Percentiles rank a stretch among this genome's conserved stretches.
Evolutionary conservation across 2,888 invertebrate species (phyloP).

Genomic region (Embidobia sp.): DNA sequence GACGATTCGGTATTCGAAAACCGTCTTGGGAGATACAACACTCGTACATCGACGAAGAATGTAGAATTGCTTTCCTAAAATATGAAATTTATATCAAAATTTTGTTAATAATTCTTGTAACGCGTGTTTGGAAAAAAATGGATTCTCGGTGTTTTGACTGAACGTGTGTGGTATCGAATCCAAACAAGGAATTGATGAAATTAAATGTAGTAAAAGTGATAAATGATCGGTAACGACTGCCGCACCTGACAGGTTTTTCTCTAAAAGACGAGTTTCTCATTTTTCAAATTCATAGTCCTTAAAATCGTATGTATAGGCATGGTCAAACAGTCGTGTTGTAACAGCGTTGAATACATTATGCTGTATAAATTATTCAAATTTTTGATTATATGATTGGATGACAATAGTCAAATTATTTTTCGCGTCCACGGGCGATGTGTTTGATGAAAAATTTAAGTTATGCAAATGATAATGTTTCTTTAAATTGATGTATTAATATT

Average conservation of each 20-base stretch:
- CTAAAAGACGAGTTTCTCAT: slow-evolving; percentile 3
- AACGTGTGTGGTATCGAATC: slow-evolving; percentile 20
- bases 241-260: slow-evolving; percentile 4
- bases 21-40: too few relatives aligned
- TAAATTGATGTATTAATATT: too few relatives aligned
- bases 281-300: slow-evolving; percentile 27
- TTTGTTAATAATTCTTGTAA: too few relatives aligned
- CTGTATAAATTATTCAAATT: neutral
- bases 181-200: slow-evolving; percentile 45
- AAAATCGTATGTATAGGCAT: slow-evolving; percentile 1
- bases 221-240: slow-evolving; percentile 33
- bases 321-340: neutral
- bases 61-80: too few relatives aligned
- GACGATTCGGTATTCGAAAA: neutral
- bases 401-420: slow-evolving; percentile 11
- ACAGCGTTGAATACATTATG: neutral
- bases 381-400: slow-evolving; percentile 5
- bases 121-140: too few relatives aligned
- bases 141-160: too few relatives aligned
- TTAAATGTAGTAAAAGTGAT: slow-evolving; percentile 32
- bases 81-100: too few relatives aligned
- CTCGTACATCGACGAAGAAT: too few relatives aligned
- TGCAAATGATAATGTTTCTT: slow-evolving; percentile 4
- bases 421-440: slow-evolving; percentile 6
- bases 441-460: slow-evolving; percentile 6